Percentiles rank a stretch among this genome's conserved stretches.
These are phyloP conservation scores for Tenthredo distinguenda DNA, from an alignment of 2,888 invertebrate species.

Conservation along the genomic window DNA sequence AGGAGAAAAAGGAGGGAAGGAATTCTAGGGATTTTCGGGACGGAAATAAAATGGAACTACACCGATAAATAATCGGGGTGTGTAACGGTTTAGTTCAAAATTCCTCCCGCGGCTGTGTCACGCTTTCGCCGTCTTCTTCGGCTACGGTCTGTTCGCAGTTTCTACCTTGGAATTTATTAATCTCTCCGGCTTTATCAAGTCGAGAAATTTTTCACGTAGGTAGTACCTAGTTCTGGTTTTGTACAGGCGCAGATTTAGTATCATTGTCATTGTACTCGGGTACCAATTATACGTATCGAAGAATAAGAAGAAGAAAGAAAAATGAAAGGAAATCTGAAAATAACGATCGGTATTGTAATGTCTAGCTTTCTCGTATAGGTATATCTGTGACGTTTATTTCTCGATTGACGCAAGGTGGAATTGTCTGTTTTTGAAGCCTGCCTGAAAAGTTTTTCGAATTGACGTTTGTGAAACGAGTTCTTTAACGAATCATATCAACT, in stretches of 20 bases:
- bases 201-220: background rate
- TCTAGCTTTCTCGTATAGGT: too few relatives aligned
- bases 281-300: background rate
- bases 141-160: background rate
- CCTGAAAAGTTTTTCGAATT: background rate
- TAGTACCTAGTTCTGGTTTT: background rate
- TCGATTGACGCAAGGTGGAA: background rate
- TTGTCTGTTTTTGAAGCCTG: background rate
- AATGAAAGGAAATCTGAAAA: background rate
- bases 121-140: constrained; percentile 12
- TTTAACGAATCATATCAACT: background rate
- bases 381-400: background rate
- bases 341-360: background rate
- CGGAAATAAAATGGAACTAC: constrained; percentile 33
- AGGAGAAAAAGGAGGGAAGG: background rate
- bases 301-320: background rate
- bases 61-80: constrained; percentile 34
- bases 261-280: background rate
- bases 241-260: background rate
- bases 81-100: constrained; percentile 27
- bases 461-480: background rate
- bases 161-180: constrained; percentile 19
- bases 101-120: background rate
- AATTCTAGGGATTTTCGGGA: background rate
- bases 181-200: background rate